phyloP scores from a whole-genome alignment of 2,113 vertebrate genomes.

The Camarhynchus parvulus region DNA sequence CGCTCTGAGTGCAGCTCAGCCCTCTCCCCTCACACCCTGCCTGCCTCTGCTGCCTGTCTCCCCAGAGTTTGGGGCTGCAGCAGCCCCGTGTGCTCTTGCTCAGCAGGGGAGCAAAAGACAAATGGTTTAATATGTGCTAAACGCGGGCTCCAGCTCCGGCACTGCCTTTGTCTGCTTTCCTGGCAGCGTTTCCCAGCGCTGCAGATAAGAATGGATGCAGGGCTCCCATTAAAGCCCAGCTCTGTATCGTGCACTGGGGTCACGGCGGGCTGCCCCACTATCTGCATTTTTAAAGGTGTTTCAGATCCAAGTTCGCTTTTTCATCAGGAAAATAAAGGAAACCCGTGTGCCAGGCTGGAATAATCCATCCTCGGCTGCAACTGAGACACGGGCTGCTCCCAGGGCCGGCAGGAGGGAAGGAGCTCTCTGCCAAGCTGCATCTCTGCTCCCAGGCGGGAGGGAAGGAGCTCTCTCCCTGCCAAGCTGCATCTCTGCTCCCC shows the following conservation, averaged over 20 bases:
- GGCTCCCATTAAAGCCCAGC: not conserved
- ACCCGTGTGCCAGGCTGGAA: not conserved
- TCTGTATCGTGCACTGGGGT: not conserved
- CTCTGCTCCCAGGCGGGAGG: not conserved
- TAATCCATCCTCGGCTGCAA: not conserved
- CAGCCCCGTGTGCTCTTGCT: not conserved
- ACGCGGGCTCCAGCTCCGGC: not conserved
- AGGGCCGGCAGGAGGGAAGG: not conserved
- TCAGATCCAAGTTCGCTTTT: not conserved
- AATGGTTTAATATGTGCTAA: conserved; percentile 6
- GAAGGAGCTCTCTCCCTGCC: too few relatives aligned
- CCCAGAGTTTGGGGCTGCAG: not conserved
- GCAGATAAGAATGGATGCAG: conserved; percentile 7
- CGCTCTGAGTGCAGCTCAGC: not conserved
- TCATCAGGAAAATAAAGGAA: not conserved
- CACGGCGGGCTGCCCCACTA: not conserved
- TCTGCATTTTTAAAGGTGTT: conserved; percentile 38
- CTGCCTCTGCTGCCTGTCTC: not conserved
- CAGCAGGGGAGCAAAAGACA: not conserved
- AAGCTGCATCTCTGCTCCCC: not conserved
- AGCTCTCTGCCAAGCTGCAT: not conserved
- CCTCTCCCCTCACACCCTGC: not conserved
- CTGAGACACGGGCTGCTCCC: not conserved
- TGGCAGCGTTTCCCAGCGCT: not conserved
- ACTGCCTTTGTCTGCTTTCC: not conserved